These are phyloP conservation scores for Helicoverpa armigera DNA, from an alignment of 1,140 invertebrate species.

Conservation along the genomic window DNA sequence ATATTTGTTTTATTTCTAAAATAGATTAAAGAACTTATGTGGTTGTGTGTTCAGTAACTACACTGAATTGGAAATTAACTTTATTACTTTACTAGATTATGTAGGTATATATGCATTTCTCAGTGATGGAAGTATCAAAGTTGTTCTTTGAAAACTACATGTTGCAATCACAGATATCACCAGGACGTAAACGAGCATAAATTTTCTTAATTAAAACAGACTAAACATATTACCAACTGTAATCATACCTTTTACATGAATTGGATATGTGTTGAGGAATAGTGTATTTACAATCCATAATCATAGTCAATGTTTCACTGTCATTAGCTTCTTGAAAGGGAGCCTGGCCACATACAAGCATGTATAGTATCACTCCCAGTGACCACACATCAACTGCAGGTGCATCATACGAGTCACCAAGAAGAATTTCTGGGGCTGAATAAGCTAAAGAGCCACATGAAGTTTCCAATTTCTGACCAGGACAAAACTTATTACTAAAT, in stretches of 20 bases:
- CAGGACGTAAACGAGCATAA: too few relatives aligned
- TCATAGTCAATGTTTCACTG: conserved; percentile 99
- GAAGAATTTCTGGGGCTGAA: conserved; percentile 99
- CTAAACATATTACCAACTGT: neutral
- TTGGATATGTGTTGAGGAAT: conserved; percentile 96
- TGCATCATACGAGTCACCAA: conserved; percentile 98
- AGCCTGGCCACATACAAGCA: conserved; percentile 98
- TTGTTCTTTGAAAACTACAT: too few relatives aligned
- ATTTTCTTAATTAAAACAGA: too few relatives aligned
- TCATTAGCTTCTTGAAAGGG: conserved; percentile 99
- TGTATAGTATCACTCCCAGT: conserved; percentile 98
- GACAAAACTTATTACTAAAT: conserved; percentile 98
- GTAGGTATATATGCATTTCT: too few relatives aligned
- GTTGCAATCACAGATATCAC: too few relatives aligned
- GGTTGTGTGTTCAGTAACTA: too few relatives aligned
- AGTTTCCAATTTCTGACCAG: conserved; percentile 98
- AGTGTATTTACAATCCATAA: conserved; percentile 99
- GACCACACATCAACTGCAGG: conserved; percentile 99
- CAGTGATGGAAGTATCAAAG: too few relatives aligned
- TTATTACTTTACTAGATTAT: too few relatives aligned
- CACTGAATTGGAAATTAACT: too few relatives aligned
- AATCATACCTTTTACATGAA: conserved; percentile 91
- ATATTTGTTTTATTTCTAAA: too few relatives aligned
- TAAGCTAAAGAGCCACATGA: conserved; percentile 99
- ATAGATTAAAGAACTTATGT: too few relatives aligned